Percentiles rank a stretch among this genome's conserved stretches.
Conservation (phyloP, 2,113 vertebrate species). For the Mobula birostris region DNA sequence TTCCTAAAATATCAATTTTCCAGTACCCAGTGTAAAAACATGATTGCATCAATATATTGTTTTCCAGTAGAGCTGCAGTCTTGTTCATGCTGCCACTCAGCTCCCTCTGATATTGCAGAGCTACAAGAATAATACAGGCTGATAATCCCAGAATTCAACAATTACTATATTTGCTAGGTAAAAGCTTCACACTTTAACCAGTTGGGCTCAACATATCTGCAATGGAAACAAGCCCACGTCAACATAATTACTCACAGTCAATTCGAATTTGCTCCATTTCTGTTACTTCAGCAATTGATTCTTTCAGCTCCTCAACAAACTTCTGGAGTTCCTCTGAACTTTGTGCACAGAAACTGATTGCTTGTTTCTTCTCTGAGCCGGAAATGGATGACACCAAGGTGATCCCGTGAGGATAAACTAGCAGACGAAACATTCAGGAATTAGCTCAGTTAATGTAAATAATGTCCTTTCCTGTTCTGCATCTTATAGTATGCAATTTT, state of each 20-base stretch:
- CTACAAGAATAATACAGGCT: not conserved
- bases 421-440: conserved; percentile 35
- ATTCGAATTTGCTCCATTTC: conserved; percentile 98
- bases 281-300: conserved; percentile 91
- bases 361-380: conserved; percentile 93
- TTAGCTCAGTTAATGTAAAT: not conserved
- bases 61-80: not conserved
- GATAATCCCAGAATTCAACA: not conserved
- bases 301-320: conserved; percentile 92
- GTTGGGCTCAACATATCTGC: not conserved
- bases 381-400: conserved; percentile 87
- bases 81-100: not conserved
- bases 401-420: conserved; percentile 95
- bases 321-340: conserved; percentile 91
- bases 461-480: not conserved
- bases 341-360: conserved; percentile 90
- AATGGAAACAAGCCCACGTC: not conserved
- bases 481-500: not conserved
- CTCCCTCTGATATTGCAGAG: not conserved
- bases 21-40: not conserved
- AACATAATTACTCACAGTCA: conserved; percentile 73
- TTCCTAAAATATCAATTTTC: not conserved
- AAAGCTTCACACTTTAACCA: not conserved
- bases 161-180: not conserved
- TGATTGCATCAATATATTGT: too few relatives aligned